phyloP scores from a whole-genome alignment of 30 jellyfish, hydroid and myxozoan genomes.

The Turritopsis rubra region DNA sequence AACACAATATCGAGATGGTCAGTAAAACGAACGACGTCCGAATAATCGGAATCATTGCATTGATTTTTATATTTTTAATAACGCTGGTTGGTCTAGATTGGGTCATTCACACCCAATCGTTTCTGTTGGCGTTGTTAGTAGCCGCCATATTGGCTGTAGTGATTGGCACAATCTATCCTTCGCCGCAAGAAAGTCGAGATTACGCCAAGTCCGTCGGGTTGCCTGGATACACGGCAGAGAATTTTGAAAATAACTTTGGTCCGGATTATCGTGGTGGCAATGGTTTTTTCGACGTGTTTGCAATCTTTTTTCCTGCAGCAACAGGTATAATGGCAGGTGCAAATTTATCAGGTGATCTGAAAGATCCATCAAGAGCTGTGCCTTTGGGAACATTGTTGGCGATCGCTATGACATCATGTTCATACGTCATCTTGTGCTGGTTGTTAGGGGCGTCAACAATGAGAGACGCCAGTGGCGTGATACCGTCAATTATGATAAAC shows the following conservation, averaged over 20 bases:
- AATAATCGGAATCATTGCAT: constrained; percentile 69
- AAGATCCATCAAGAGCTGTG: constrained; percentile 66
- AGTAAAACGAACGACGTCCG: constrained; percentile 65
- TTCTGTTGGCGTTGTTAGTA: constrained; percentile 55
- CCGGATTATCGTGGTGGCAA: constrained; percentile 49
- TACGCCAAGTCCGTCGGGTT: constrained; percentile 48
- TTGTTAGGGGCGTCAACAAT: constrained; percentile 52
- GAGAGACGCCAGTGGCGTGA: constrained; percentile 52
- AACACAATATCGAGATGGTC: constrained; percentile 40
- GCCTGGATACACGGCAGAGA: constrained; percentile 44
- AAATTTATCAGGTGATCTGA: constrained; percentile 75
- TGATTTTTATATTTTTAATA: constrained; percentile 53
- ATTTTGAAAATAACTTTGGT: constrained; percentile 49
- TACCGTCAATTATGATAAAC: background rate
- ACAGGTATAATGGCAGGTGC: constrained; percentile 90
- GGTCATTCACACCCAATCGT: constrained; percentile 82
- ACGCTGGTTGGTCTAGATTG: constrained; percentile 85
- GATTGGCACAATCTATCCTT: constrained; percentile 67
- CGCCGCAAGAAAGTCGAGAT: constrained; percentile 37
- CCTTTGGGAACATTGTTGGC: constrained; percentile 74
- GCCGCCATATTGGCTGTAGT: constrained; percentile 55
- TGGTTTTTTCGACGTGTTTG: constrained; percentile 61
- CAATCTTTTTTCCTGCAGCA: constrained; percentile 82
- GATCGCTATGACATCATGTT: constrained; percentile 40
- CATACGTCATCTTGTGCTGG: constrained; percentile 70